Evolutionary conservation across 2,797 vertebrate species (phyloP), one percentile per base, ranked within the genome.

Genomic region (Erpetoichthys calabaricus): DNA sequence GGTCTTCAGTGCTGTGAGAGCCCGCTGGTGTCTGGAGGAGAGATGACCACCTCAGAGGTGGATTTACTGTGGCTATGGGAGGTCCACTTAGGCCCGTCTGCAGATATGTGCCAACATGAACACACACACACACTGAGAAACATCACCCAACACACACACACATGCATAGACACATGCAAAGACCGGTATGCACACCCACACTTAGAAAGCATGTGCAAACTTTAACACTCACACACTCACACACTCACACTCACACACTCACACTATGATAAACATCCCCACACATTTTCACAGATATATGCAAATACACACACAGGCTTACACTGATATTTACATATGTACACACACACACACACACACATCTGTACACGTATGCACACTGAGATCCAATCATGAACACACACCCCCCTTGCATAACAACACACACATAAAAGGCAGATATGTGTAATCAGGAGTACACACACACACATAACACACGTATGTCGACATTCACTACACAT

Each of bases 341-440:
- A 46, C 58, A 47, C 52, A 49, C 47, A 10, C 55, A 6, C 46
- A 56, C 54, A 51, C 47, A 51, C 54, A 54, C 44, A 42, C 58
- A 56, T 45, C 46, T 56, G 57, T 42, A 54, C 53, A 54, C 53
- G 43, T 44, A 45, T 46, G 49, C 56, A 57, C 56, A 57, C 56
- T 60, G 54, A 53, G 46, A 54, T 53, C 60, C 62, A 51, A 45
- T 8, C 44, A 42, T 44, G n/a, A n/a, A 44, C 57, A 47, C 53
- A 46, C 57, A 52, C 57, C 64, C 62, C 63, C 57, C 62, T 58
- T 67, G 62, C 60, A 57, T 63, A 60, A 64, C 60, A 65, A 60
- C 58, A 56, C 42, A 42, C 47, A 42, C 45, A 55, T 47, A 56
- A 62, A 62, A 55, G 55, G 57, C 56, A 61, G 61, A 64, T 64